Evolutionary conservation across 2,888 invertebrate genomes (phyloP).

Genomic region (Nephrotoma flavescens): DNA sequence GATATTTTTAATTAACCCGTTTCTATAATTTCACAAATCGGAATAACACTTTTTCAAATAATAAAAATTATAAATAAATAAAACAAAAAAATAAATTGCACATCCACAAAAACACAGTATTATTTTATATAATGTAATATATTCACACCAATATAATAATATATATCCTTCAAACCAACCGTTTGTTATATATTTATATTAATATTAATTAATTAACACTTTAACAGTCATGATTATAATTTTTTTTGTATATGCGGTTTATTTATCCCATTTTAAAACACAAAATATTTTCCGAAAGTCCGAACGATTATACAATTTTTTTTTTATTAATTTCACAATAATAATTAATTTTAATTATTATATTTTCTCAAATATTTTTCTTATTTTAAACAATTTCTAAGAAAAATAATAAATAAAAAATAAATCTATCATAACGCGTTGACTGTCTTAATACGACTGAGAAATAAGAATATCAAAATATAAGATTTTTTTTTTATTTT

Average conservation of each 20-base stretch:
- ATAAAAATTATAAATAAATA: background rate
- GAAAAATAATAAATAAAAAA: constrained; percentile 1
- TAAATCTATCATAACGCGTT: constrained; percentile 1
- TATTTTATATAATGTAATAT: background rate
- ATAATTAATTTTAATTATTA: background rate
- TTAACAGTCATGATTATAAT: background rate
- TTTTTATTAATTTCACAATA: background rate
- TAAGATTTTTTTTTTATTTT: background rate
- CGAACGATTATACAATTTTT: background rate
- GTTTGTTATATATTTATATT: background rate
- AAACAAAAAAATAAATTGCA: background rate
- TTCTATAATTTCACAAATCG: background rate
- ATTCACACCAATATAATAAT: background rate
- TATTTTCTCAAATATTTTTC: background rate
- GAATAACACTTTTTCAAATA: background rate
- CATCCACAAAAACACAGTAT: background rate
- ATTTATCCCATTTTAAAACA: background rate
- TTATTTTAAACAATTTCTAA: background rate
- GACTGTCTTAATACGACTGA: constrained; percentile 4
- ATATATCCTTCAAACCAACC: background rate
- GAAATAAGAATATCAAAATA: background rate
- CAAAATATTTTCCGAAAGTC: background rate
- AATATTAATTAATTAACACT: background rate
- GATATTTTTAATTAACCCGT: background rate
- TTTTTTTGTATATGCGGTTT: background rate